Conservation (phyloP, 2,888 invertebrate genomes). For the Athalia circularis region DNA sequence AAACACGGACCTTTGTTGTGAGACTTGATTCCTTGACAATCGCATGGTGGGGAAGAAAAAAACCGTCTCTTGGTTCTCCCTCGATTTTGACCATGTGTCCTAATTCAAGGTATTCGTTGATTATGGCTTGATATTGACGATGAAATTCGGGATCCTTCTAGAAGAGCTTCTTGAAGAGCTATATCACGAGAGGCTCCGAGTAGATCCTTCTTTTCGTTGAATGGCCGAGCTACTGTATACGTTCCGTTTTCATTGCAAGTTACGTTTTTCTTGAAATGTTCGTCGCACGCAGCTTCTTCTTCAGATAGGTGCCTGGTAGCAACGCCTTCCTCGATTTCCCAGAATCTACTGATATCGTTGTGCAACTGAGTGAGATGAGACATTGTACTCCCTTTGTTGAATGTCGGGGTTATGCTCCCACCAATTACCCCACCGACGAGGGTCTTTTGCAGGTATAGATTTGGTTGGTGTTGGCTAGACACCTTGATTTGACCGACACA, state of each 20-base stretch:
- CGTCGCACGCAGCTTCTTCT: constrained; percentile 47
- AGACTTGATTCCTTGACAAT: constrained; percentile 4
- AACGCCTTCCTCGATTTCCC: constrained; percentile 46
- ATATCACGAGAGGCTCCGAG: constrained; percentile 46
- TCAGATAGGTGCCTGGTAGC: neutral
- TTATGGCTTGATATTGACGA: neutral
- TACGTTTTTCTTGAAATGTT: constrained; percentile 40
- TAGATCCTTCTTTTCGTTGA: constrained; percentile 35
- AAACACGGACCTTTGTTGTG: constrained; percentile 4
- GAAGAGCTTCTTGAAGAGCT: constrained; percentile 17
- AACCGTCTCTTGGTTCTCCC: neutral
- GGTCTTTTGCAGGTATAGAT: constrained; percentile 17
- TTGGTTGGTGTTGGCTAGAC: constrained; percentile 17
- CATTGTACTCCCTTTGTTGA: too few relatives aligned
- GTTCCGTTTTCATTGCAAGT: constrained; percentile 41
- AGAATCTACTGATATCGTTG: constrained; percentile 12
- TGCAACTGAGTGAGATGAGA: too few relatives aligned
- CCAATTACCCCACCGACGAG: constrained; percentile 8
- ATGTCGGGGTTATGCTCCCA: neutral
- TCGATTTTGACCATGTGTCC: constrained; percentile 9
- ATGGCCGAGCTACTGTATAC: constrained; percentile 46
- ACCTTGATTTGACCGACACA: too few relatives aligned
- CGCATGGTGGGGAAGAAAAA: constrained; percentile 22
- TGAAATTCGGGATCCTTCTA: neutral
- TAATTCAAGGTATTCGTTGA: constrained; percentile 14